Base-by-base conservation (phyloP, 2,113 vertebrate species). In the Anguilla rostrata region DNA sequence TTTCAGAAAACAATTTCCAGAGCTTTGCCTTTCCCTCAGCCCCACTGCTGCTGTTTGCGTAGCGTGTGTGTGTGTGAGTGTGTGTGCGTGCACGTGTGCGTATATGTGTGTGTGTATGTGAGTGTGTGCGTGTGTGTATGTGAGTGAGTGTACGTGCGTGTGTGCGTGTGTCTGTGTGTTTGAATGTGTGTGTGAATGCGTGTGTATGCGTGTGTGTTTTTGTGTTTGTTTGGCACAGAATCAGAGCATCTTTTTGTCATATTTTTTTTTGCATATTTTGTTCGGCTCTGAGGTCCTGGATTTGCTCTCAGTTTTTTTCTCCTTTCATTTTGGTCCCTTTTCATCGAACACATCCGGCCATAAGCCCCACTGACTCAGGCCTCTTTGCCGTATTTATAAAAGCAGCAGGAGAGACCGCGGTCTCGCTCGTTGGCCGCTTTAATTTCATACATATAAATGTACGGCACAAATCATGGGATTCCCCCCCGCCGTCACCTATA, bases 1-100 rank as follows among this genome's bases (percentile, higher is more conserved):
- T 97, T 96, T 97, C 95, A 66, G 8, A 66, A 66, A 97, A 95
- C 94, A 92, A 92, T 95, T 97, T 96, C 95, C 94, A 94, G 94
- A 89, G 92, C 84, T 91, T 83, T 86, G 14, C 46, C 92, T 88
- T 90, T 75, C 78, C 84, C 78, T 29, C 80, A 78, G 66, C 39
- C 39, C 71, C 85, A 39, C 41, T 86, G 78, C 78, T 78, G 15
- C 83, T 56, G 18, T 56, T 79, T 79, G 18, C 20, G n/a, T 8
- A 39, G 16, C 7, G 26, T 18, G 20, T 71, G 60, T 43, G n/a
- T 46, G 20, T 14, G n/a, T 71, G 4, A 22, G n/a, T n/a, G n/a
- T n/a, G n/a, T n/a, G n/a, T n/a, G n/a, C n/a, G n/a, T n/a, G n/a
- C n/a, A n/a, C n/a, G n/a, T n/a, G n/a, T n/a, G n/a, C n/a, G n/a